phyloP scores from a whole-genome alignment of 2,888 invertebrate species.

The Zelleria hepariella region DNA sequence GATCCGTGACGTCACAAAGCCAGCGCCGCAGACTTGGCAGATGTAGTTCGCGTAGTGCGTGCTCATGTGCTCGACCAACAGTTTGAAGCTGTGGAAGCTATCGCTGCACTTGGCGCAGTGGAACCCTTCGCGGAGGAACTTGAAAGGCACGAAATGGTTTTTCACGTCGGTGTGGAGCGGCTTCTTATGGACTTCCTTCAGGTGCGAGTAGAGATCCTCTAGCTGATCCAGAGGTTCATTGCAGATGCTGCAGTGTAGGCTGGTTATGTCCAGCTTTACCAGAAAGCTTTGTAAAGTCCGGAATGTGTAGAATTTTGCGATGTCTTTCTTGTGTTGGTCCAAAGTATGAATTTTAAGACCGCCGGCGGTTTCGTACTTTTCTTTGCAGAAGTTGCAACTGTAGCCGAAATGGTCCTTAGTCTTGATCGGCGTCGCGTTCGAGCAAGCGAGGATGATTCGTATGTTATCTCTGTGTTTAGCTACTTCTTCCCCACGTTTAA shows the following conservation, averaged over 20 bases:
- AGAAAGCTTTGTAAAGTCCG: constrained; percentile 18
- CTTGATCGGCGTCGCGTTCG: constrained; percentile 8
- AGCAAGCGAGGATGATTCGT: not conserved
- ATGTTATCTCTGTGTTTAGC: constrained; percentile 9
- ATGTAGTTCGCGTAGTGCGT: constrained; percentile 30
- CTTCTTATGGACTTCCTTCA: constrained; percentile 25
- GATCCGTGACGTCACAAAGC: constrained; percentile 28
- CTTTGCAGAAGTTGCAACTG: constrained; percentile 26
- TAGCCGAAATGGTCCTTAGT: constrained; percentile 21
- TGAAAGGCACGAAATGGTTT: constrained; percentile 35
- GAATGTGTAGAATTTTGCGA: constrained; percentile 15
- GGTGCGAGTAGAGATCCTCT: constrained; percentile 27
- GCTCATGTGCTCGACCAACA: constrained; percentile 34
- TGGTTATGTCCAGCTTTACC: constrained; percentile 41
- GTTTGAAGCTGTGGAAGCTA: constrained; percentile 30
- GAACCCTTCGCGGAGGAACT: constrained; percentile 25
- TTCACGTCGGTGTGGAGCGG: constrained; percentile 29
- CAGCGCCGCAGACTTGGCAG: constrained; percentile 33
- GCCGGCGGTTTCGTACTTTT: constrained; percentile 20
- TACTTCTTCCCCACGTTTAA: constrained; percentile 13
- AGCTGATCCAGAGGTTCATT: constrained; percentile 17
- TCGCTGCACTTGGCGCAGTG: constrained; percentile 30
- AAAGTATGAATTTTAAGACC: constrained; percentile 26
- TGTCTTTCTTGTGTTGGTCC: constrained; percentile 17
- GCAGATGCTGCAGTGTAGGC: constrained; percentile 36